phyloP scores from a whole-genome alignment of 2,888 invertebrate genomes.

The Leptinotarsa haldemani region DNA sequence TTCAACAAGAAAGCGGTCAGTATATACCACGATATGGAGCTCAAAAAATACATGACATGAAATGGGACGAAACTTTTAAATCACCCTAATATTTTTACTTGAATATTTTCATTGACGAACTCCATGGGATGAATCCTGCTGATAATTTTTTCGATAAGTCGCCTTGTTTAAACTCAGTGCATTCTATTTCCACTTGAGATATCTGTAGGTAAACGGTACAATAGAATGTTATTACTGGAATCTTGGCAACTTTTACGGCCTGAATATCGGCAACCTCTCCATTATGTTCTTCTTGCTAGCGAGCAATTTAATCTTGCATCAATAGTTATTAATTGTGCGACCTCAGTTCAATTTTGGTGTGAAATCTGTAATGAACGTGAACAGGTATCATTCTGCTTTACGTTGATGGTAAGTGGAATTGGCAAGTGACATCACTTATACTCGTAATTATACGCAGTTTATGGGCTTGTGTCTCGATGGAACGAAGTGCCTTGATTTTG shows the following conservation, averaged over 20 bases:
- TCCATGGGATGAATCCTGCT: too few relatives aligned
- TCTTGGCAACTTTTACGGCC: neutral
- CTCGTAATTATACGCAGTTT: neutral
- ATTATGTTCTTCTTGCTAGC: neutral
- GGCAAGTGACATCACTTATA: neutral
- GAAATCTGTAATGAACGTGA: conserved; percentile 10
- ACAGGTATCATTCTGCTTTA: neutral
- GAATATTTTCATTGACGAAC: too few relatives aligned
- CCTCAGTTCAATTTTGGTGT: conserved; percentile 8
- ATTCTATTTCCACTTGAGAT: too few relatives aligned
- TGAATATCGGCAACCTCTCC: neutral
- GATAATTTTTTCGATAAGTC: too few relatives aligned
- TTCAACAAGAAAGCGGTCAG: too few relatives aligned
- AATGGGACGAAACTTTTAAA: too few relatives aligned
- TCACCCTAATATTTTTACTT: too few relatives aligned
- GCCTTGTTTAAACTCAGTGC: too few relatives aligned
- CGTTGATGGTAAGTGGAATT: neutral
- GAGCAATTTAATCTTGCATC: conserved; percentile 16
- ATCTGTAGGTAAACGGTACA: too few relatives aligned
- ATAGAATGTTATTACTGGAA: neutral
- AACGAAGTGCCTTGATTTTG: neutral
- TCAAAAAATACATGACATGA: too few relatives aligned
- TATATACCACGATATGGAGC: too few relatives aligned
- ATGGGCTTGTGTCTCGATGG: neutral
- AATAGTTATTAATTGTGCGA: conserved; percentile 8